A percentile compares a stretch with the other conserved stretches of the same genome.
These are phyloP conservation scores for Zosterops pallidus DNA, from an alignment of 2,113 vertebrate genomes.

Conservation along the genomic window DNA sequence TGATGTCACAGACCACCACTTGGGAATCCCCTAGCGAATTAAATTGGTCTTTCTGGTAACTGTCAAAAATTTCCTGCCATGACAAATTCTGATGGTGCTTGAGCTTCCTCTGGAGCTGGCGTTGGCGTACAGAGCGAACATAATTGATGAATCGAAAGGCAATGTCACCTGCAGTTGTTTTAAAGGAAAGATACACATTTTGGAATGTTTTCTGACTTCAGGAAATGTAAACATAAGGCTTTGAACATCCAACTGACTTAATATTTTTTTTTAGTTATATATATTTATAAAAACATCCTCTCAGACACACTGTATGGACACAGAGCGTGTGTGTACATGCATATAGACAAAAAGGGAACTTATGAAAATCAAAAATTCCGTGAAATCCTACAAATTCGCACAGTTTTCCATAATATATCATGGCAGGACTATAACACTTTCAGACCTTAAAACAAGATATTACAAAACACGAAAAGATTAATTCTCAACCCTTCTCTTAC, in stretches of 20 bases:
- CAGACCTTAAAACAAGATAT: not conserved
- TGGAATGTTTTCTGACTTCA: not conserved
- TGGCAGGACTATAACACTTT: not conserved
- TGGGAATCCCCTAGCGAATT: slow-evolving; percentile 61
- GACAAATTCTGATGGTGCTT: slow-evolving; percentile 80
- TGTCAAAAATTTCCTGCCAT: slow-evolving; percentile 83
- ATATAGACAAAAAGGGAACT: not conserved
- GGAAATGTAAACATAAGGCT: not conserved
- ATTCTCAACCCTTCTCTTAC: not conserved
- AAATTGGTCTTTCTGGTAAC: slow-evolving; percentile 67
- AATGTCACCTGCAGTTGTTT: slow-evolving; percentile 85
- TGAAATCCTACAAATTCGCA: not conserved
- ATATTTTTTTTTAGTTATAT: not conserved
- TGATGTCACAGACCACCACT: slow-evolving; percentile 94
- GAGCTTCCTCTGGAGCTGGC: slow-evolving; percentile 60
- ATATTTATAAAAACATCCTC: not conserved
- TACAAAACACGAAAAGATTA: not conserved
- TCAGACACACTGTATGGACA: not conserved
- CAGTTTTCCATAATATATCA: not conserved
- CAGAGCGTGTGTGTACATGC: not conserved
- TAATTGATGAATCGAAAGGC: slow-evolving; percentile 93
- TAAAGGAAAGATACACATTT: not conserved
- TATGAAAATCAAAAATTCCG: not conserved
- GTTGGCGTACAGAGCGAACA: slow-evolving; percentile 69
- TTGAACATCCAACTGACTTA: not conserved